These are phyloP conservation scores for Norana najaformis DNA, from an alignment of 2,888 invertebrate species.

Conservation along the genomic window DNA sequence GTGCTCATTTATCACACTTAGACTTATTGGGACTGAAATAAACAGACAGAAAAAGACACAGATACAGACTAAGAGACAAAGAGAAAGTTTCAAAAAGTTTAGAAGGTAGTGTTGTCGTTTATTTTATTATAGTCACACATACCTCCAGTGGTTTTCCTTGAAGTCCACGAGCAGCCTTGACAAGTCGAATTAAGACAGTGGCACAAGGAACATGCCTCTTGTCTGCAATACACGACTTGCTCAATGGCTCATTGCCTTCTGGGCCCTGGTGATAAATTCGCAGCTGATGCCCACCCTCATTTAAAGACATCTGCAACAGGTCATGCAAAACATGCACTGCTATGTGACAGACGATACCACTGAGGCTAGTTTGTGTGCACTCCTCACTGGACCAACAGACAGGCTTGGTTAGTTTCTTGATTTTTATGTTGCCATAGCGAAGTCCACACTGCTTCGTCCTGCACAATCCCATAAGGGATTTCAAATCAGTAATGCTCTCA, in stretches of 20 bases:
- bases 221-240: conserved; percentile 50
- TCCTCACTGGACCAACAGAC: neutral
- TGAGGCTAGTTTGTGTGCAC: neutral
- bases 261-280: conserved; percentile 56
- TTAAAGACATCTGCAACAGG: conserved; percentile 54
- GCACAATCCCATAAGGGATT: too few species aligned
- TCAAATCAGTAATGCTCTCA: too few species aligned
- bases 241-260: conserved; percentile 56
- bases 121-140: conserved; percentile 24
- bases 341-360: neutral
- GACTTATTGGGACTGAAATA: too few species aligned
- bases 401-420: neutral
- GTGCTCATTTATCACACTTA: neutral
- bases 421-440: neutral
- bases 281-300: conserved; percentile 60
- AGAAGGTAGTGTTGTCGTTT: neutral
- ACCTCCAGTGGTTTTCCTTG: conserved; percentile 58
- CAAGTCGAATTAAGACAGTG: conserved; percentile 54
- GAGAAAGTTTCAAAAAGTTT: neutral
- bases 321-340: neutral
- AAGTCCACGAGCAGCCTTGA: conserved; percentile 54
- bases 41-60: neutral
- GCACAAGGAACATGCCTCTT: conserved; percentile 57
- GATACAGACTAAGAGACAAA: neutral
- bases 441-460: neutral